Conservation (phyloP, 2,113 vertebrate species). For the Poeciliopsis prolifica region DNA sequence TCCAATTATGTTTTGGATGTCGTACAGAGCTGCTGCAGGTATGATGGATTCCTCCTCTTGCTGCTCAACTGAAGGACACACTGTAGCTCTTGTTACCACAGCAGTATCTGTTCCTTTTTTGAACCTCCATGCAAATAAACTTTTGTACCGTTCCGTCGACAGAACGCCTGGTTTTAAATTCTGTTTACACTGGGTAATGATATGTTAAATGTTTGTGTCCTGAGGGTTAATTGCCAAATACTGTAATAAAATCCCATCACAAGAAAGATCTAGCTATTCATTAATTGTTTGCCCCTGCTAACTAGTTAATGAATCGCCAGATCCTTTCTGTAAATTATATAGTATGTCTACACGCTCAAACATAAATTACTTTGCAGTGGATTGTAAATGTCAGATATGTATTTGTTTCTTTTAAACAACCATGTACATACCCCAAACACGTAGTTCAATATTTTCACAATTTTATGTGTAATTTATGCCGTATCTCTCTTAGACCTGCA, state of each 20-base stretch:
- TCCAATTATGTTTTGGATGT: conserved; percentile 73
- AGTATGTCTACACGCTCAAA: background rate
- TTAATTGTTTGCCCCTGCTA: conserved; percentile 20
- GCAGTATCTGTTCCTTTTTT: conserved; percentile 7
- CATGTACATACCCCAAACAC: background rate
- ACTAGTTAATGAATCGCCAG: conserved; percentile 15
- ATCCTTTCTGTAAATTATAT: conserved; percentile 18
- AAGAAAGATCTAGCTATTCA: conserved; percentile 13
- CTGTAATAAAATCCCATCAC: conserved; percentile 46
- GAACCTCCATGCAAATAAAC: conserved; percentile 3
- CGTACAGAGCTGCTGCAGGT: conserved; percentile 43
- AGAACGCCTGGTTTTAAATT: conserved; percentile 49
- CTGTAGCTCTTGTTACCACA: conserved; percentile 19
- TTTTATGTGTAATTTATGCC: background rate
- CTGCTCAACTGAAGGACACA: conserved; percentile 60
- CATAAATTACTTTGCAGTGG: background rate
- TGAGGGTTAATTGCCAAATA: conserved; percentile 50
- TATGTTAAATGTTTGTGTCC: conserved; percentile 62
- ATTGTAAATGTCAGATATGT: background rate
- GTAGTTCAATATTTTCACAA: background rate
- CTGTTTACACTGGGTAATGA: conserved; percentile 64
- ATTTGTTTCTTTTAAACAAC: background rate
- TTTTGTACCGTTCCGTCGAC: conserved; percentile 16
- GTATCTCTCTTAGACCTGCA: background rate
- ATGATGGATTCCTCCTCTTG: conserved; percentile 69